phyloP scores from a whole-genome alignment of 2,113 vertebrate genomes.

The Xenotilapia leptura region DNA sequence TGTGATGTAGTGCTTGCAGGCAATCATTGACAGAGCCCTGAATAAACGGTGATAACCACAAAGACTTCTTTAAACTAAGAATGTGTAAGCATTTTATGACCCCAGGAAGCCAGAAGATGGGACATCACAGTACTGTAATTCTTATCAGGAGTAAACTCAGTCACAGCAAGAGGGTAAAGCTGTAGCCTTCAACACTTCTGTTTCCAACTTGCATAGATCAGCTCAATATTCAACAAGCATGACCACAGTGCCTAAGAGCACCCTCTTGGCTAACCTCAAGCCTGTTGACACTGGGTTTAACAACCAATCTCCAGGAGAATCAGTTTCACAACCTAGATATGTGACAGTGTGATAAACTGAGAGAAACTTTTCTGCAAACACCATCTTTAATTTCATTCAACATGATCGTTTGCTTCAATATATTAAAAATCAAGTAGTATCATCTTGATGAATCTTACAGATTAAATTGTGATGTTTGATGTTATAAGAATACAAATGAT shows the following conservation, averaged over 20 bases:
- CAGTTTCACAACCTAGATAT: background rate
- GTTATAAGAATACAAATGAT: background rate
- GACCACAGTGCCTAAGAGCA: background rate
- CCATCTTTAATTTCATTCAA: background rate
- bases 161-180: background rate
- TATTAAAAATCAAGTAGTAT: background rate
- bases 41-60: background rate
- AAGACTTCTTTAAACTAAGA: background rate
- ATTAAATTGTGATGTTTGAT: background rate
- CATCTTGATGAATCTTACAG: background rate
- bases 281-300: background rate
- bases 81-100: background rate
- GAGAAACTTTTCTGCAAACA: background rate
- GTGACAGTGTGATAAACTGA: rapidly evolving
- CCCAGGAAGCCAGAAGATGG: background rate
- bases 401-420: background rate
- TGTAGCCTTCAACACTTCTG: background rate
- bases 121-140: background rate
- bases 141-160: background rate
- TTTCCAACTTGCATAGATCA: background rate
- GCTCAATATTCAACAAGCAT: background rate
- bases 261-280: background rate
- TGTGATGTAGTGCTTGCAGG: background rate
- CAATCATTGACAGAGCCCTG: background rate
- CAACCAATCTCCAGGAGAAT: background rate